Evolutionary conservation across 2,888 invertebrate genomes (phyloP).

Genomic region (Eupeodes latifasciatus): DNA sequence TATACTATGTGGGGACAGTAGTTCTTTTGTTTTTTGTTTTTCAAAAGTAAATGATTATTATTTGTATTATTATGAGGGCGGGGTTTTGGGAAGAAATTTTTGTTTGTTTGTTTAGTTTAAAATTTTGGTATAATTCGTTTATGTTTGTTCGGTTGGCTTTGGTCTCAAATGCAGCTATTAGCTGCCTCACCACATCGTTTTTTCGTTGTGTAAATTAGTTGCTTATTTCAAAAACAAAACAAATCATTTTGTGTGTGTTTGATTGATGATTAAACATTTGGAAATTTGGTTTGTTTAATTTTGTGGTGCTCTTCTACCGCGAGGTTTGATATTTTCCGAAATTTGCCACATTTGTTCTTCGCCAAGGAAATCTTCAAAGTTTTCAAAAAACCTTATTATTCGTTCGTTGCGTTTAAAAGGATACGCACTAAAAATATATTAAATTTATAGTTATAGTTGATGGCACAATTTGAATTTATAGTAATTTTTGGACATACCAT

Average conservation of each 20-base stretch:
- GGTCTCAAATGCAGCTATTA: conserved; percentile 66
- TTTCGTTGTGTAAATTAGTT: conserved; percentile 72
- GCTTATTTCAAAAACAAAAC: conserved; percentile 43
- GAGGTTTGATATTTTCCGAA: conserved; percentile 97
- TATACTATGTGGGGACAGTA: conserved; percentile 35
- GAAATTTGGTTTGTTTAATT: conserved; percentile 78
- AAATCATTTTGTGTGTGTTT: conserved; percentile 20
- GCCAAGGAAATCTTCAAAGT: conserved; percentile 97
- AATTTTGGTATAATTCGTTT: conserved; percentile 76
- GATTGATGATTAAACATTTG: conserved; percentile 22
- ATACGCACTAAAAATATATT: conserved; percentile 89
- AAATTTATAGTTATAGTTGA: not conserved
- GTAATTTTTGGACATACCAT: conserved; percentile 87
- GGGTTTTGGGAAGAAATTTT: conserved; percentile 16
- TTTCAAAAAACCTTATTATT: conserved; percentile 97
- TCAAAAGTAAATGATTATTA: conserved; percentile 8
- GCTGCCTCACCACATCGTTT: conserved; percentile 71
- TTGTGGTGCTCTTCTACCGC: conserved; percentile 81
- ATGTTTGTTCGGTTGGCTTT: conserved; percentile 75
- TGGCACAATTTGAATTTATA: too few relatives aligned
- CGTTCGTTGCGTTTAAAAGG: conserved; percentile 96
- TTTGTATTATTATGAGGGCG: not conserved
- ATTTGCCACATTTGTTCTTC: conserved; percentile 99
- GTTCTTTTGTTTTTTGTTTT: conserved; percentile 1
- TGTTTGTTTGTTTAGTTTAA: conserved; percentile 58